Evolutionary conservation across 2,113 vertebrate genomes (phyloP).

Genomic region (Bos javanicus): DNA sequence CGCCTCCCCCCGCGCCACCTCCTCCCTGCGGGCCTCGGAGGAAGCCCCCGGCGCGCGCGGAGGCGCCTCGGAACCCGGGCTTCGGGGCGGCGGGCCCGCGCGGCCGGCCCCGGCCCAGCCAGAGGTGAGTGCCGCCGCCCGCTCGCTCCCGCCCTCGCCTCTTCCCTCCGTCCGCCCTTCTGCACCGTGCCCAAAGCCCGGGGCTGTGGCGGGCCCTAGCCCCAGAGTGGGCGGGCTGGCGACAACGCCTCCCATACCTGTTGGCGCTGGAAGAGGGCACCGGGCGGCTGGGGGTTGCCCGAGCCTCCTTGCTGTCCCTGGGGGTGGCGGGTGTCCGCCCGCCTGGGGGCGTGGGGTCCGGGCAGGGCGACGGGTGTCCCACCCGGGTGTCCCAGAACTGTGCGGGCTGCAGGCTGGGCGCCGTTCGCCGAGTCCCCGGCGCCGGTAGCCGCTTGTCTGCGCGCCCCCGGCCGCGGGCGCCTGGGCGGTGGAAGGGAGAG

Average conservation of each 20-base stretch:
- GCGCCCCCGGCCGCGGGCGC: background rate
- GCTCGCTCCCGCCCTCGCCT: background rate
- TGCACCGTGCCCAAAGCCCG: background rate
- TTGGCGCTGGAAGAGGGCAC: conserved; percentile 39
- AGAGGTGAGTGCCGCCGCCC: conserved; percentile 56
- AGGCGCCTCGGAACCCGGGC: conserved; percentile 52
- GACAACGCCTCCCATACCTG: conserved; percentile 58
- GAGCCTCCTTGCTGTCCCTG: background rate
- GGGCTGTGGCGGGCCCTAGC: background rate
- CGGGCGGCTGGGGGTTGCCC: background rate
- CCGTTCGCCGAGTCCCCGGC: background rate
- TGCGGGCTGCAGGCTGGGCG: background rate
- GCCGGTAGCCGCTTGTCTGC: background rate
- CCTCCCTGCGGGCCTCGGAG: conserved; percentile 57
- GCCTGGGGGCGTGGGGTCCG: background rate
- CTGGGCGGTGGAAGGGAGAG: background rate
- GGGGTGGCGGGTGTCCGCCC: background rate
- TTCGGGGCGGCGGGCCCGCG: conserved; percentile 43
- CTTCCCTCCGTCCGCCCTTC: background rate
- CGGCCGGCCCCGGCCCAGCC: conserved; percentile 3
- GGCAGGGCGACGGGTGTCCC: background rate
- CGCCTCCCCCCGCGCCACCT: conserved; percentile 43
- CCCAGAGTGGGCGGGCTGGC: conserved; percentile 21
- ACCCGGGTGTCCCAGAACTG: background rate
- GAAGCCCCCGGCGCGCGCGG: conserved; percentile 6